Base-by-base conservation (phyloP, 2,888 invertebrate species). In the Drosophila leonis region DNA sequence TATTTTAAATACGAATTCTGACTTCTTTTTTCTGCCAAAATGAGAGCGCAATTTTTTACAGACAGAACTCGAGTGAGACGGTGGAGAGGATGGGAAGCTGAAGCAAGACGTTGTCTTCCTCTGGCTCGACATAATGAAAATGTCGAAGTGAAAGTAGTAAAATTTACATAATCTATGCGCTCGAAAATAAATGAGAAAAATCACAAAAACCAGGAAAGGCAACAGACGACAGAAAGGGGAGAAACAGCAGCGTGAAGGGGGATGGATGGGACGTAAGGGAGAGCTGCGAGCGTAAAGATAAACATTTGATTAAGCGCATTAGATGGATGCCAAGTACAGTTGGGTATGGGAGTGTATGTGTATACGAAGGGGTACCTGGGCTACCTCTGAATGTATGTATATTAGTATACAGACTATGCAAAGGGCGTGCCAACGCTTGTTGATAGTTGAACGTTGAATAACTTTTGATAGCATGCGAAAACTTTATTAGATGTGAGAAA, bases 71-170 rank as follows among this genome's bases (percentile, higher is more conserved):
- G 13, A 20, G 18, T 20, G 15, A 13, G 27, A 24, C 15, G 33
- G n/a, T 10, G 33, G 20, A 9, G 33, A 0, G 20, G 37, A 20
- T 3, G 15, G 5, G 27, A 44, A 42, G 61, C 42, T 13, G 59
- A 12, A 37, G 31, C 41, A 59, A 62, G 77, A 57, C 52, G 63
- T 62, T 75, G 74, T 80, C 73, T 80, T 67, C 73, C 70, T 60
- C 61, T 68, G 70, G 76, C 68, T 67, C 81, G 51, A 75, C 75
- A 79, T 88, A 90, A 86, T 90, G 88, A 90, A 86, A 86, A 90
- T 90, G 86, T 88, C 86, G 90, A 86, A 85, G 86, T 90, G 88
- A 90, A 86, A 86, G 90, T 86, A 90, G 86, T 86, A 86, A 86
- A 86, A 86, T 86, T 86, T 86, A 72, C 86, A 86, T 90, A 86